Evolutionary conservation across 2,797 vertebrate genomes (phyloP), one percentile per base, ranked within the genome.

Genomic region (Sebastes iracundus): DNA sequence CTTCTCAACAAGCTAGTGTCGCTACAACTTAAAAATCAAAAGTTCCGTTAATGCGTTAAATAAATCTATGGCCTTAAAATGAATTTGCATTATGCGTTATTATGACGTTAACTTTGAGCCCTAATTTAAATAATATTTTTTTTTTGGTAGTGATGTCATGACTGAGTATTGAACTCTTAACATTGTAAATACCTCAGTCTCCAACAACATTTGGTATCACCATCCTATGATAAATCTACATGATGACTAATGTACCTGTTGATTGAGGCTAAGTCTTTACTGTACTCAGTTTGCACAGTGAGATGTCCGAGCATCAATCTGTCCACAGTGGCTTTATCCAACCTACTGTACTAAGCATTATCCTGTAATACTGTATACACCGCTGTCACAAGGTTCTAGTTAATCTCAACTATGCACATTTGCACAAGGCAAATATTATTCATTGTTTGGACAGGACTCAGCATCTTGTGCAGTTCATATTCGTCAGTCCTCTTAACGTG

Each of bases 291-390:
- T 93, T 93, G 81, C 59, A 87, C 56, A 85, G 73, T 33, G 20
- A 69, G 35, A 83, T 88, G 81, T 86, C 79, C 61, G 70, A 49
- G 81, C 83, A 89, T 91, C 79, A 91, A 90, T 93, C 92, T 92
- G 69, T 92, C 89, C 69, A 25, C 93, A 84, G 67, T 20, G 28
- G 72, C 65, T 90, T 90, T 80, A 81, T 85, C 42, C 83, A 88
- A 81, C 53, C 27, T 71, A 79, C 56, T 18, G 18, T 65, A 52
- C 27, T 76, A 68, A 82, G 72, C 38, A 79, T 92, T 89, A 90
- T 78, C 83, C 35, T 78, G 65, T 72, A 83, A 84, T 65, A n/a
- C 61, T 64, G 66, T 74, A 22, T 78, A 56, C 77, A 68, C 76
- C 61, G 32, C 66, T 66, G 38, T 72, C 60, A 70, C n/a, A 67